Conservation (phyloP, 2,797 vertebrate genomes). For the Cyprinodon diabolis region DNA sequence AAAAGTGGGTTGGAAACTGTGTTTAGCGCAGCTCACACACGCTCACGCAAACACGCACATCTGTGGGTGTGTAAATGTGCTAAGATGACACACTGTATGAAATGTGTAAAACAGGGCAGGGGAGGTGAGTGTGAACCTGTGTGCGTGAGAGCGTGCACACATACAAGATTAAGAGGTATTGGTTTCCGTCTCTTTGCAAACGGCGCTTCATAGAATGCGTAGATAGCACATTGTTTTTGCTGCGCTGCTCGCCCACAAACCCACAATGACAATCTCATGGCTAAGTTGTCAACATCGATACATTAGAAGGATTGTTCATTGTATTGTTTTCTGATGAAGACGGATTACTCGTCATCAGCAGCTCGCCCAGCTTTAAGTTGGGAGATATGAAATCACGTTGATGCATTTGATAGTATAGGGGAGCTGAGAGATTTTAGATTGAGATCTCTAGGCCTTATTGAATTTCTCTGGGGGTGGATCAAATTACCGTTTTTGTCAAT, state of each 20-base stretch:
- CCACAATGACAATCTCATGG: conserved; percentile 59
- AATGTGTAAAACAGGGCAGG: conserved; percentile 60
- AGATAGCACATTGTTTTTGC: conserved; percentile 60
- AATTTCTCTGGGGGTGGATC: conserved; percentile 62
- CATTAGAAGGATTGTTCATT: conserved; percentile 66
- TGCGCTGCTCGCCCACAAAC: conserved; percentile 62
- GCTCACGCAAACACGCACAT: conserved; percentile 8
- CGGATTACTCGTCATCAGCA: conserved; percentile 63
- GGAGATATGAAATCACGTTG: conserved; percentile 61
- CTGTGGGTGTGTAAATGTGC: conserved; percentile 66
- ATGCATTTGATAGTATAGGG: conserved; percentile 66
- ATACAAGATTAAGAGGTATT: conserved; percentile 65
- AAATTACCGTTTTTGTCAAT: conserved; percentile 63
- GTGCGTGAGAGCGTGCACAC: conserved; percentile 44
- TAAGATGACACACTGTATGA: conserved; percentile 57
- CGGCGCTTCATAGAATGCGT: conserved; percentile 46
- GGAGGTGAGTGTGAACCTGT: conserved; percentile 45
- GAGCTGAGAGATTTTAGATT: conserved; percentile 66
- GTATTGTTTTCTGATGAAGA: conserved; percentile 67
- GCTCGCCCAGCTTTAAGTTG: conserved; percentile 42
- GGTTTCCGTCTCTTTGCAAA: conserved; percentile 62
- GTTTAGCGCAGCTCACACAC: background rate
- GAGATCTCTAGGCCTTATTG: conserved; percentile 67
- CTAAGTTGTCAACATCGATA: conserved; percentile 70
- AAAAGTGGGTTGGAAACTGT: conserved; percentile 74